Conservation (phyloP, 1,140 invertebrate species). For the roundworm (Caenorhabditis elegans) region WBcel235 BX284604.4:5152001-5152500, state of each 20-base stretch:
- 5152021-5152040: no score
- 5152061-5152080: no score
- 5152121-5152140: not conserved
- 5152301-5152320: conserved; percentile 39
- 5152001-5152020: no score
- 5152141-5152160: no score
- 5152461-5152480: not conserved
- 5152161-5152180: no score
- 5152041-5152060: no score
- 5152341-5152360: conserved; percentile 21
- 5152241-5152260: conserved; percentile 25
- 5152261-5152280: conserved; percentile 26
- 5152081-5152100: no score
- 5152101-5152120: no score
- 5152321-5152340: conserved; percentile 20
- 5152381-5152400: not conserved
- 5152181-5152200: not conserved
- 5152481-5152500: no score
- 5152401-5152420: not conserved
- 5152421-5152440: conserved; percentile 15
- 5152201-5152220: conserved; percentile 36
- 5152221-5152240: conserved; percentile 34
- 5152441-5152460: not conserved
- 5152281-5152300: conserved; percentile 9
- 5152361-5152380: conserved; percentile 11